phyloP scores from a whole-genome alignment of 2,888 invertebrate genomes.

The Conops quadrifasciatus region DNA sequence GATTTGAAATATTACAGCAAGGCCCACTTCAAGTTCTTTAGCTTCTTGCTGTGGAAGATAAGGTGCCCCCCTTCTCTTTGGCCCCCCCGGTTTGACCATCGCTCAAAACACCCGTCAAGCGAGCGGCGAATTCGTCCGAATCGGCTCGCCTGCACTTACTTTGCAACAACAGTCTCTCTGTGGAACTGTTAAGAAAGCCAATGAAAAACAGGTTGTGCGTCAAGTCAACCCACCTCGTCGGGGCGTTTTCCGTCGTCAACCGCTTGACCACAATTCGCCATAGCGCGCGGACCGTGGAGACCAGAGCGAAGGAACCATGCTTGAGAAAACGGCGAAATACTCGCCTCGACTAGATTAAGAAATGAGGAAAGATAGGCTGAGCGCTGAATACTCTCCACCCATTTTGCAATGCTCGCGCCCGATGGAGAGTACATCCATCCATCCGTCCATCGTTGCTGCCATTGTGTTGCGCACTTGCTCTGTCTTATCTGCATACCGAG shows the following conservation, averaged over 20 bases:
- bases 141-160: too few relatives aligned
- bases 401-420: too few relatives aligned
- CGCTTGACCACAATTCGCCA: neutral
- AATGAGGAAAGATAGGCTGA: slow-evolving; percentile 33
- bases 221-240: slow-evolving; percentile 54
- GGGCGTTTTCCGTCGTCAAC: slow-evolving; percentile 10
- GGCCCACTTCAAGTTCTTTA: too few relatives aligned
- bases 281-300: neutral
- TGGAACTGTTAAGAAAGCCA: slow-evolving; percentile 1
- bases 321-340: slow-evolving; percentile 9
- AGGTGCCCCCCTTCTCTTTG: too few relatives aligned
- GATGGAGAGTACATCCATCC: too few relatives aligned
- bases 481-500: slow-evolving; percentile 1
- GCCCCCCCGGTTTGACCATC: neutral
- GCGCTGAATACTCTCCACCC: slow-evolving; percentile 47
- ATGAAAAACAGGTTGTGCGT: slow-evolving; percentile 56
- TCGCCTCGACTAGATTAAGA: slow-evolving; percentile 34
- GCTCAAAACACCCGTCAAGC: too few relatives aligned
- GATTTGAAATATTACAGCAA: too few relatives aligned
- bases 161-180: too few relatives aligned
- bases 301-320: neutral
- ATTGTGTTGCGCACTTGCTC: neutral
- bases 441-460: neutral
- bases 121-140: too few relatives aligned
- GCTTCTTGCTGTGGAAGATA: too few relatives aligned